phyloP scores from a whole-genome alignment of 1,140 invertebrate species.

The Drosophila parvula region DNA sequence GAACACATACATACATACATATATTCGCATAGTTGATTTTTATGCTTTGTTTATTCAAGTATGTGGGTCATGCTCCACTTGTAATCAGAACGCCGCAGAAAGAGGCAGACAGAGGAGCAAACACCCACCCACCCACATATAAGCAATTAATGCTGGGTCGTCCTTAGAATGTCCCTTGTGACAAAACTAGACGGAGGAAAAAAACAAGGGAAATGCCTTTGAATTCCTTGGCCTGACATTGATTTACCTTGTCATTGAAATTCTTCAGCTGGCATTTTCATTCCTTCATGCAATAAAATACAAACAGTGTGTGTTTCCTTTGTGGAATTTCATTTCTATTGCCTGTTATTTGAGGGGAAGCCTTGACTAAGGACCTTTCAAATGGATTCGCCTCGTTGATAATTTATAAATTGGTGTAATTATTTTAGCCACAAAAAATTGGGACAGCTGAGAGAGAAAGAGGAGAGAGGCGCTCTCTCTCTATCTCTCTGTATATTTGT shows the following conservation, averaged over 20 bases:
- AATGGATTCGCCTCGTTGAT: conserved; percentile 67
- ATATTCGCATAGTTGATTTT: conserved; percentile 42
- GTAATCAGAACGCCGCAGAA: conserved; percentile 10
- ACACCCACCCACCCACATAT: conserved; percentile 4
- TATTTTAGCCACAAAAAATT: conserved; percentile 66
- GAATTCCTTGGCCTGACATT: conserved; percentile 25
- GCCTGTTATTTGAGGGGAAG: conserved; percentile 8
- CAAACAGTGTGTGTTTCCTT: conserved; percentile 1
- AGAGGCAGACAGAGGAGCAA: neutral
- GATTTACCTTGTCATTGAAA: conserved; percentile 49
- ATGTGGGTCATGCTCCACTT: conserved; percentile 63
- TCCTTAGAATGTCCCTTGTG: conserved; percentile 38
- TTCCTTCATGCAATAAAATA: conserved; percentile 24
- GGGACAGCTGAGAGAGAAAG: conserved; percentile 40
- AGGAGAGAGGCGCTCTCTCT: neutral
- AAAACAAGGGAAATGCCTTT: conserved; percentile 23
- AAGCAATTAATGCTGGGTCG: conserved; percentile 33
- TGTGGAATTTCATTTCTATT: conserved; percentile 24
- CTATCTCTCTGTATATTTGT: conserved; percentile 23
- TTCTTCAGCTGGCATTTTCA: conserved; percentile 13
- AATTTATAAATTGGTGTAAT: conserved; percentile 78
- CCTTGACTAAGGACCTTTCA: conserved; percentile 71
- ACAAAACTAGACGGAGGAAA: conserved; percentile 17
- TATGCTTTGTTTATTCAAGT: conserved; percentile 47
- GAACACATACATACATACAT: neutral